Evolutionary conservation across 2,888 invertebrate genomes (phyloP).

Genomic region (Epistrophe eligans): DNA sequence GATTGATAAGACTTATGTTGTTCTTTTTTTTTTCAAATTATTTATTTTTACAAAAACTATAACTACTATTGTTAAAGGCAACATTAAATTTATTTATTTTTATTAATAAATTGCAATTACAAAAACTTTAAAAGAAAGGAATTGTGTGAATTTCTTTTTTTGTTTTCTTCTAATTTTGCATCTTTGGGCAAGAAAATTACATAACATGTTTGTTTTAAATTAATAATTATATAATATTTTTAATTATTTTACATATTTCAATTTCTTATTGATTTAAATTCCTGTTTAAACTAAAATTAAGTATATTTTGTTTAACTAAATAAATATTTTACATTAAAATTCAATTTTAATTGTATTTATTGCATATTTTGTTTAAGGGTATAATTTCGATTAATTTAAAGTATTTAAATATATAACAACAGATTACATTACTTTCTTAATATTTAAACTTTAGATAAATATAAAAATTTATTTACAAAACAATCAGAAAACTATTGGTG

Average conservation of each 20-base stretch:
- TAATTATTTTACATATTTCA: conserved; percentile 30
- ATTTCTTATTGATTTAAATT: not conserved
- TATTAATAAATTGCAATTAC: conserved; percentile 61
- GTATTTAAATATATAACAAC: conserved; percentile 74
- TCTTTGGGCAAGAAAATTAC: conserved; percentile 76
- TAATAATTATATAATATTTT: conserved; percentile 26
- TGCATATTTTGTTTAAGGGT: conserved; percentile 10
- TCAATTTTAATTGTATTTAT: not conserved
- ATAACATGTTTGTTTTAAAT: conserved; percentile 48
- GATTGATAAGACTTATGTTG: no score
- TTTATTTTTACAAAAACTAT: conserved; percentile 10
- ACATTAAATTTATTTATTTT: conserved; percentile 21
- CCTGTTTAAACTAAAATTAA: not conserved
- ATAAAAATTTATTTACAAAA: conserved; percentile 61
- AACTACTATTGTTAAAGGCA: not conserved
- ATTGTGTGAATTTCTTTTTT: conserved; percentile 1
- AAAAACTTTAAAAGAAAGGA: conserved; percentile 36
- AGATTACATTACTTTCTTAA: conserved; percentile 52
- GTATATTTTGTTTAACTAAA: conserved; percentile 52
- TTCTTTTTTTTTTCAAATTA: not conserved
- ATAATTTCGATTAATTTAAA: conserved; percentile 25
- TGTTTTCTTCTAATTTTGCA: conserved; percentile 59
- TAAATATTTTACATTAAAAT: conserved; percentile 67
- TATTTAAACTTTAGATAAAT: conserved; percentile 44
- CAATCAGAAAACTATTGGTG: not conserved